These are phyloP conservation scores for Spheniscus mendiculus DNA, from an alignment of 2,113 vertebrate genomes.

Conservation along the genomic window DNA sequence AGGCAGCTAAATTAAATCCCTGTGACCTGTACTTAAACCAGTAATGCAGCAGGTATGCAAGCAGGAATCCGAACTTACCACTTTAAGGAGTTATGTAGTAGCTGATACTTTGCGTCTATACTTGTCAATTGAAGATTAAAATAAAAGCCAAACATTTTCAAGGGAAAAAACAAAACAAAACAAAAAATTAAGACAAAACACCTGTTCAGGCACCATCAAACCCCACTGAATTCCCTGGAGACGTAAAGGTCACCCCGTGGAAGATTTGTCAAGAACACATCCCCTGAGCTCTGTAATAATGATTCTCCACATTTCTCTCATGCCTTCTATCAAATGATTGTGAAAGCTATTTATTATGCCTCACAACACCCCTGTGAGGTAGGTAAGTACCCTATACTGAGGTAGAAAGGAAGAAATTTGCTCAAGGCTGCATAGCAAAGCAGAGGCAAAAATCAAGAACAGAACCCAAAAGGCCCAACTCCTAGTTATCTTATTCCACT, in stretches of 20 bases:
- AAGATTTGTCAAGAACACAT: not conserved
- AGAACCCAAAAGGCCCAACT: not conserved
- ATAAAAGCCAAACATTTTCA: not conserved
- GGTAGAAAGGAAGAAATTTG: not conserved
- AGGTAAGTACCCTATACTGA: not conserved
- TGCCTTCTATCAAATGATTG: not conserved
- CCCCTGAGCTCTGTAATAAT: not conserved
- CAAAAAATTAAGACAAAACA: not conserved
- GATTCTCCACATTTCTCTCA: not conserved
- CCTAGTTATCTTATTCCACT: not conserved
- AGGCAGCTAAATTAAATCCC: not conserved
- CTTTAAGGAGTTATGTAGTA: not conserved
- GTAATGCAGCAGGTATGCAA: not conserved
- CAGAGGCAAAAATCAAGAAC: not conserved
- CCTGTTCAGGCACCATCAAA: not conserved
- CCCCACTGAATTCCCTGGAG: not conserved
- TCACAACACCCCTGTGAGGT: slow-evolving; percentile 1
- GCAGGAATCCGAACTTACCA: not conserved
- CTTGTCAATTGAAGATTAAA: not conserved
- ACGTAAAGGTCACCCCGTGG: not conserved
- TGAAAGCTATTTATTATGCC: not conserved
- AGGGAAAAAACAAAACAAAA: not conserved
- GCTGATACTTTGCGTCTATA: not conserved
- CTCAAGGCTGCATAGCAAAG: not conserved
- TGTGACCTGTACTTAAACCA: not conserved